Percentiles rank a stretch among this genome's conserved stretches.
These are phyloP conservation scores for Muricea muricata DNA, from an alignment of 92 coral and sea anemone genomes.

Conservation along the genomic window DNA sequence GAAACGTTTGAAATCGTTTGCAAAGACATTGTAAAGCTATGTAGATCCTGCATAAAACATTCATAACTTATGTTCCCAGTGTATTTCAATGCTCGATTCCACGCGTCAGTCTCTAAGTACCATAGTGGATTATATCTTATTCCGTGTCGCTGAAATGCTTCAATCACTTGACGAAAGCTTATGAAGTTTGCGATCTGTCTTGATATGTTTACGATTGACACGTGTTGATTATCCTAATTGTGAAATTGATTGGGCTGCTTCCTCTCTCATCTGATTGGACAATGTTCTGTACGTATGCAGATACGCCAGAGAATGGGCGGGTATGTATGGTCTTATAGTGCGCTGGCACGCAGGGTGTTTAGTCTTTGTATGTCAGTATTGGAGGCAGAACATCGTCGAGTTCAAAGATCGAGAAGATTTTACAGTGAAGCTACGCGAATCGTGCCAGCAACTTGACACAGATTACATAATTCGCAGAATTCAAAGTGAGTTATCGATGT, in stretches of 20 bases:
- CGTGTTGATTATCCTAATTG: neutral
- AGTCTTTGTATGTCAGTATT: neutral
- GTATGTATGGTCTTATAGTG: neutral
- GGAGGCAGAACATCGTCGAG: neutral
- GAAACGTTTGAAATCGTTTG: no score
- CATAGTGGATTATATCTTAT: neutral
- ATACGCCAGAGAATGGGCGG: neutral
- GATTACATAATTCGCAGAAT: neutral
- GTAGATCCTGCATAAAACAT: neutral
- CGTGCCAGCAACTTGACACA: neutral
- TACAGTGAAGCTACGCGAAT: neutral
- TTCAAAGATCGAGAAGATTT: neutral
- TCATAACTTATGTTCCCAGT: neutral
- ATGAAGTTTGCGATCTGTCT: neutral
- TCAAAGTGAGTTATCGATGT: neutral
- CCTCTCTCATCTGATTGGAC: conserved; percentile 16
- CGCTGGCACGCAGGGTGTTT: neutral
- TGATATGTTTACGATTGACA: neutral
- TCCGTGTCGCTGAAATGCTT: conserved; percentile 13
- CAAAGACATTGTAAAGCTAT: no score
- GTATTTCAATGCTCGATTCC: neutral
- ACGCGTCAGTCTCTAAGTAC: neutral
- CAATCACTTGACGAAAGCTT: conserved; percentile 1
- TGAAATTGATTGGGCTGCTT: conserved; percentile 7
- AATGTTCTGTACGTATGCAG: neutral